Base-by-base conservation (phyloP, 2,113 vertebrate species). In the Ancistrus triradiatus region DNA sequence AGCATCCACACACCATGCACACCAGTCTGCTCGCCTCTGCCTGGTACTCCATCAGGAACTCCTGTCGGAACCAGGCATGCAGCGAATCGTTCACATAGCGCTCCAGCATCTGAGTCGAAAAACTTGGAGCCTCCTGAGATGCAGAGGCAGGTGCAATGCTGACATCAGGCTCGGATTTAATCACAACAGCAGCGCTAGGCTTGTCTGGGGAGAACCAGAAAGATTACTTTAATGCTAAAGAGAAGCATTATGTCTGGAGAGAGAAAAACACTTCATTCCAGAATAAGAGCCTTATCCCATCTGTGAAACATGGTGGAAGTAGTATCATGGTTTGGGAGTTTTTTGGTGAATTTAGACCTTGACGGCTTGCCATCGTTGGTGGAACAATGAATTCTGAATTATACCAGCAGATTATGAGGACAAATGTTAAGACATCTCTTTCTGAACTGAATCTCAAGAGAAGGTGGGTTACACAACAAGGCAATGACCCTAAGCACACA, bases 21-120 rank as follows among this genome's bases (percentile, higher is more conserved):
- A 90, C 83, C 67, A 94, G 86, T 40, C 87, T 84, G 63, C 91
- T 86, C 0, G 84, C 89, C 74, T 83, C 86, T 0, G 86, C 88
- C 70, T 94, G 91, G n/a, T 93, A 94, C 78, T 94, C 91, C 92
- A 95, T 92, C 77, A 95, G 86, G 80, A 93, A 94, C 85, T 94
- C 93, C 31, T 92, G 89, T 40, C 89, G 87, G 79, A 94, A 92
- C 92, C 92, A 93, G 76, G 88, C 90, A 43, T 94, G 92, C 78
- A 95, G 82, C 11, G 92, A 92, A 72, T 94, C 89, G 38, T 93
- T 94, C 78, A 95, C 85, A 74, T 93, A 92, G 64, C 89, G 87
- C 22, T 94, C 91, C 74, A 89, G 22, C 17, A 83, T 84, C 43
- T 42, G 66, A 0, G 80, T 68, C 0, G 80, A 77, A 0, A 83